Evolutionary conservation across 2,113 vertebrate genomes (phyloP), one percentile per base, ranked within the genome.

Genomic region (Recurvirostra avosetta): DNA sequence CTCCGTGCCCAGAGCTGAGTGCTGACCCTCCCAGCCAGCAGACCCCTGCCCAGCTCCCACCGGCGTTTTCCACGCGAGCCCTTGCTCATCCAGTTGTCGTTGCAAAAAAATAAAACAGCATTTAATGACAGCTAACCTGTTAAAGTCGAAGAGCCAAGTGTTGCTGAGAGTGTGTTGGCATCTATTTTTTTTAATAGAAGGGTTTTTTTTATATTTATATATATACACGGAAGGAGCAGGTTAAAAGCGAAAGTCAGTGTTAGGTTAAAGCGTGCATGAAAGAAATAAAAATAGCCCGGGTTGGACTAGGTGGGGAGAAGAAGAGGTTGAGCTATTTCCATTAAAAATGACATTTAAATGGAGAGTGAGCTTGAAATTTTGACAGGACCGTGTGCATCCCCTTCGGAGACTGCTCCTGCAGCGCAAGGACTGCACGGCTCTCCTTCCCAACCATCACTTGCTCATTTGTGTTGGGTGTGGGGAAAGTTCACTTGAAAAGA

Each of bases 1-100:
- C 30, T 52, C 72, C 29, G 1, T 29, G 15, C 27, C 41, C 5
- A 15, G 32, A 70, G 8, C 23, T 25, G 47, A 21, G 21, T 47
- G 17, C 17, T 62, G 86, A 11, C 50, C 56, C 50, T 49, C 27
- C 30, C 32, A 36, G 20, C 16, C 12, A 2, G 7, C 30, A 45
- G 50, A 19, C 18, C 21, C 29, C 36, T 71, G 22, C 47, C 34
- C 56, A 22, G 21, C n/a, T 84, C 38, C 21, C 32, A 1, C 12
- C 1, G 1, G 5, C 1, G 0, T 15, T 59, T 47, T 61, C 74
- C 36, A 36, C 1, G 0, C 1, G 14, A 71, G 22, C 36, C 7
- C 29, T 49, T 1, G 2, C 43, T 29, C 27, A 14, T 30, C 15
- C 30, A 4, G 29, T 2, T 53, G 12, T 38, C 4, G 2, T 12